Base-by-base conservation (phyloP, 2,113 vertebrate genomes). In the Chloropsis hardwickii region DNA sequence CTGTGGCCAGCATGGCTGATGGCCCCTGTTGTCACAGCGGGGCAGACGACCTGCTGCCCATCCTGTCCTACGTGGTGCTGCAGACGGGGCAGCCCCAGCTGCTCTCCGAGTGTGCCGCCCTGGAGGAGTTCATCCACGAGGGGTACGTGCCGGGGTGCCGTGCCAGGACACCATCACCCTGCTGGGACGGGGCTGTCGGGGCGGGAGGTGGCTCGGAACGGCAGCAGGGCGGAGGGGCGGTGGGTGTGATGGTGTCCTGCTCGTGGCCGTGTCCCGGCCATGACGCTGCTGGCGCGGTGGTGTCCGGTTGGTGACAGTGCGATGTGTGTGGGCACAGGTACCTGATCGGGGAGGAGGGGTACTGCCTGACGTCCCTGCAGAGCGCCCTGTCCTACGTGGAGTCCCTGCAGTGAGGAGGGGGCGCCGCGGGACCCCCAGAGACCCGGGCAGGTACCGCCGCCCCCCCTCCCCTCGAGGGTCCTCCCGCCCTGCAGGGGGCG, bases 121-220 rank as follows among this genome's bases (percentile, higher is more conserved):
- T 99, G 96, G 99, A 99, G 95, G 99, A 99, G 95, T 99, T 99
- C 96, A 99, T 99, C 97, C 99, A 99, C 0, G 99, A 99, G 92
- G 99, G 99, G 99, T 99, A 97, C 69, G 90, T 44, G n/a, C 48
- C 0, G 4, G 8, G 27, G 6, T 24, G 29, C 64, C 3, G 37
- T 29, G 54, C n/a, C 6, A 24, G 22, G 44, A 11, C 40, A 44
- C 12, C 1, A 5, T 13, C 57, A 23, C 31, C 27, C 2, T 22
- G 21, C 21, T 0, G 10, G 58, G 17, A 48, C 5, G 1, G 69
- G 24, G 33, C 40, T 62, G 28, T 7, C 1, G 0, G 58, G 33
- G 33, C 3, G 14, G 39, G 44, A 18, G 48, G 14, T 2, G 64
- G 39, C 8, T 8, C 9, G 51, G 33, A 18, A 13, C 1, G 7